Conservation (phyloP, 2,797 vertebrate species). For the Enteromius mattozi region DNA sequence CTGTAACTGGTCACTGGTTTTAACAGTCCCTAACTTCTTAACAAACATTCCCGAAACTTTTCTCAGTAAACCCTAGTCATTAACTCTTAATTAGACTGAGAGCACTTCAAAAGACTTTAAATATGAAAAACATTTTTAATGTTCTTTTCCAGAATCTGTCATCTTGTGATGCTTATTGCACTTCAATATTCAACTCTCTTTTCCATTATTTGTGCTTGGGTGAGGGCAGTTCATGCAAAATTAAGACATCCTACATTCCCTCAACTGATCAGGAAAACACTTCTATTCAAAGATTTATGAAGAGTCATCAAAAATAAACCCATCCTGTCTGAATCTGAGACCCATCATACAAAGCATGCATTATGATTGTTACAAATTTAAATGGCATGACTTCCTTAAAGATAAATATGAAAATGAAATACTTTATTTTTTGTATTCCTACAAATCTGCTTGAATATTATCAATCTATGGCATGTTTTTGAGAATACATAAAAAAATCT, state of each 20-base stretch:
- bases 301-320: neutral
- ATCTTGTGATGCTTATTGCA: constrained; percentile 12
- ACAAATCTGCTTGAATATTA: neutral
- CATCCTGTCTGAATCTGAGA: neutral
- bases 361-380: neutral
- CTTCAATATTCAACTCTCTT: constrained; percentile 24
- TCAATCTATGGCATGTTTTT: neutral
- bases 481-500: neutral
- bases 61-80: neutral
- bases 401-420: neutral
- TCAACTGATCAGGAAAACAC: neutral
- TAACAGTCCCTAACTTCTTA: neutral
- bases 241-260: constrained; percentile 18
- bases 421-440: neutral
- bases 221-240: constrained; percentile 20
- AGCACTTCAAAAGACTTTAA: constrained; percentile 44
- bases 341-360: neutral
- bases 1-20: neutral
- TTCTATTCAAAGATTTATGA: neutral
- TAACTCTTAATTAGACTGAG: constrained; percentile 31
- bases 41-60: neutral
- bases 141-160: constrained; percentile 17
- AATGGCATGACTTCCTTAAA: neutral
- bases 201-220: constrained; percentile 36
- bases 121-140: constrained; percentile 41